Evolutionary conservation across 2,888 invertebrate genomes (phyloP).

Genomic region (Amphipyra berbera): DNA sequence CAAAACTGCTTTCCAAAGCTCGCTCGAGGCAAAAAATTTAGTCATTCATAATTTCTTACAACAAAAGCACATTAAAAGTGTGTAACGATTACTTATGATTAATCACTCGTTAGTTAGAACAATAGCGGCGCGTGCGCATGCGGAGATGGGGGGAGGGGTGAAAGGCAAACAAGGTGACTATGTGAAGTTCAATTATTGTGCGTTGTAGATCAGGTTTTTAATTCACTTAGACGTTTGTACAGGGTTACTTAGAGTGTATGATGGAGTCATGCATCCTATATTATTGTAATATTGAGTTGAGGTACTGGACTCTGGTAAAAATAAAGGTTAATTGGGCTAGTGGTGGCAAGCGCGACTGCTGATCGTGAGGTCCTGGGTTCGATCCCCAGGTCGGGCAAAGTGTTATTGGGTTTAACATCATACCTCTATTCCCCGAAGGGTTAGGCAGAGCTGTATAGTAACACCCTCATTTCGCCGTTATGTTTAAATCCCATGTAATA

Average conservation of each 20-base stretch:
- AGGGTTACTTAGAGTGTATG: not conserved
- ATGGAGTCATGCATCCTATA: too few species aligned
- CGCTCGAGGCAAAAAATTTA: constrained; percentile 25
- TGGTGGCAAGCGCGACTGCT: too few species aligned
- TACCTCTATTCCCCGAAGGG: too few species aligned
- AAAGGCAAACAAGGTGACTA: constrained; percentile 38
- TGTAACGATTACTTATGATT: constrained; percentile 23
- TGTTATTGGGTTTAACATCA: too few species aligned
- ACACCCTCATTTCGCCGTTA: too few species aligned
- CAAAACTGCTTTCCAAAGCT: constrained; percentile 19
- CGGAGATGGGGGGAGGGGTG: not conserved
- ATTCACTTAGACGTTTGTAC: not conserved
- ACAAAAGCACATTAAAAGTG: constrained; percentile 4
- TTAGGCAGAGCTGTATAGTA: too few species aligned
- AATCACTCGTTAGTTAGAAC: constrained; percentile 40
- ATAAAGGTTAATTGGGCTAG: too few species aligned
- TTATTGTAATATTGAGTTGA: too few species aligned
- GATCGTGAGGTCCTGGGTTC: too few species aligned
- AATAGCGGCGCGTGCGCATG: constrained; percentile 50
- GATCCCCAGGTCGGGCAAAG: too few species aligned
- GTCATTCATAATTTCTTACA: constrained; percentile 16
- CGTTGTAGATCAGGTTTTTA: constrained; percentile 13
- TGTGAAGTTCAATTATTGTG: constrained; percentile 41
- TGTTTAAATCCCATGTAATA: too few species aligned
- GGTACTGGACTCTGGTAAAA: too few species aligned